Conservation (phyloP, 1,140 invertebrate species). For the Mamestra configurata region DNA sequence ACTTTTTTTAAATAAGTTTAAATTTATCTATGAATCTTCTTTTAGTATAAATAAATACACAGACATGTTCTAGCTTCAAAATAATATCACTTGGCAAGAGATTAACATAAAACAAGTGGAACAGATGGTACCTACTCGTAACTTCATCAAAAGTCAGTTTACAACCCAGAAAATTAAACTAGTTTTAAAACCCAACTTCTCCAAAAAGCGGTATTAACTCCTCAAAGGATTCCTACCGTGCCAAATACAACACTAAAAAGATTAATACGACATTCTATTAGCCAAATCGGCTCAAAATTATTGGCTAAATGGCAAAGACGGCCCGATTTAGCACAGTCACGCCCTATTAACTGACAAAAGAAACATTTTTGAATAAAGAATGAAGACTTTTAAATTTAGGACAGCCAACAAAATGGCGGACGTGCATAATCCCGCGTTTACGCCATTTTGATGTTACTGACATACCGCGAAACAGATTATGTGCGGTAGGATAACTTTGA, state of each 20-base stretch:
- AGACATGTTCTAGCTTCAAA: no score
- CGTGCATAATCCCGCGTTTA: constrained; percentile 43
- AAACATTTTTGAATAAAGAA: constrained; percentile 39
- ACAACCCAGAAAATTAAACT: neutral
- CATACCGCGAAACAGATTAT: constrained; percentile 1
- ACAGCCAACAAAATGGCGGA: constrained; percentile 22
- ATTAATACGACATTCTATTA: constrained; percentile 56
- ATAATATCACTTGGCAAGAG: neutral
- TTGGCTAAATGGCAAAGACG: constrained; percentile 53
- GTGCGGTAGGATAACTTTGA: constrained; percentile 15
- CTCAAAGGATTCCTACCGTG: constrained; percentile 33
- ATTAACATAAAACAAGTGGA: neutral
- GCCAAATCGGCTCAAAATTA: constrained; percentile 49
- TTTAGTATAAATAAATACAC: no score
- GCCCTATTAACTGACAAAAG: constrained; percentile 55
- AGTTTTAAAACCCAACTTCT: constrained; percentile 2
- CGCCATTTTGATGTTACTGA: constrained; percentile 8
- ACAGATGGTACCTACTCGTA: neutral
- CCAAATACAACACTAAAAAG: constrained; percentile 35
- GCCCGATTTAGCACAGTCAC: constrained; percentile 59
- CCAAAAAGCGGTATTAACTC: neutral
- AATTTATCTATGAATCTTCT: no score
- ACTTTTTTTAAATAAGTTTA: no score
- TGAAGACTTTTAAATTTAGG: constrained; percentile 30
- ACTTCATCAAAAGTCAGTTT: neutral